A percentile compares a stretch with the other conserved stretches of the same genome.
Evolutionary conservation across 2,888 invertebrate genomes (phyloP).

Genomic region (Tetranychus truncatus): DNA sequence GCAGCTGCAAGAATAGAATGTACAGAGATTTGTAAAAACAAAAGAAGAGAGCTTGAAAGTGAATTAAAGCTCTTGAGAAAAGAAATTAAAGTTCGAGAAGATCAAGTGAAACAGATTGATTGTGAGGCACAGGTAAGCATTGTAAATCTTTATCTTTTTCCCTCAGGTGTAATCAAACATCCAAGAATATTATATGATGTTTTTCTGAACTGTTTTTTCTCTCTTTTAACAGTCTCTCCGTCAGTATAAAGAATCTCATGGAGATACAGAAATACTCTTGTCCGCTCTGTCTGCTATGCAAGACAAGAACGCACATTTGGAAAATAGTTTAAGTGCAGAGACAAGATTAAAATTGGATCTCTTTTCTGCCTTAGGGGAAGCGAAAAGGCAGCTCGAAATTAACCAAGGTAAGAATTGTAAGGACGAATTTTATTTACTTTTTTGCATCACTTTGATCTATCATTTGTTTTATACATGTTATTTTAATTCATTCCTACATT

Average conservation of each 20-base stretch:
- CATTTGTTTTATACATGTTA: not conserved
- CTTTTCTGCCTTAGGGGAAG: constrained; percentile 87
- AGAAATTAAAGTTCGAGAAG: constrained; percentile 46
- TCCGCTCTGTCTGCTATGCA: constrained; percentile 59
- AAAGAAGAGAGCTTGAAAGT: constrained; percentile 44
- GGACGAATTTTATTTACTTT: not conserved
- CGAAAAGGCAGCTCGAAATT: constrained; percentile 69
- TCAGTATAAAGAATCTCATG: constrained; percentile 45
- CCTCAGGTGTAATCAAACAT: not conserved
- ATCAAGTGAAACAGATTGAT: constrained; percentile 42
- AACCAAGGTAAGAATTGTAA: constrained; percentile 39
- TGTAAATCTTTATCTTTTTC: no score
- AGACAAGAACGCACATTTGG: constrained; percentile 75
- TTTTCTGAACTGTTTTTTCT: not conserved
- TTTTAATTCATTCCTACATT: not conserved
- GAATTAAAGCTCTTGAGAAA: constrained; percentile 47
- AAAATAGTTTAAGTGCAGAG: constrained; percentile 83
- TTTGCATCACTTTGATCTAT: not conserved
- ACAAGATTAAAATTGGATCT: constrained; percentile 93
- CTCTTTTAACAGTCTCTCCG: constrained; percentile 35
- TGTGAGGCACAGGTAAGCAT: constrained; percentile 38
- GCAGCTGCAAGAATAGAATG: constrained; percentile 39
- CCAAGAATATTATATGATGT: not conserved
- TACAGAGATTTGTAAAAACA: constrained; percentile 45
- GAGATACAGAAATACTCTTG: constrained; percentile 55